A percentile compares a stretch with the other conserved stretches of the same genome.
Conservation (phyloP, 2,113 vertebrate species). For the Hoplias malabaricus region DNA sequence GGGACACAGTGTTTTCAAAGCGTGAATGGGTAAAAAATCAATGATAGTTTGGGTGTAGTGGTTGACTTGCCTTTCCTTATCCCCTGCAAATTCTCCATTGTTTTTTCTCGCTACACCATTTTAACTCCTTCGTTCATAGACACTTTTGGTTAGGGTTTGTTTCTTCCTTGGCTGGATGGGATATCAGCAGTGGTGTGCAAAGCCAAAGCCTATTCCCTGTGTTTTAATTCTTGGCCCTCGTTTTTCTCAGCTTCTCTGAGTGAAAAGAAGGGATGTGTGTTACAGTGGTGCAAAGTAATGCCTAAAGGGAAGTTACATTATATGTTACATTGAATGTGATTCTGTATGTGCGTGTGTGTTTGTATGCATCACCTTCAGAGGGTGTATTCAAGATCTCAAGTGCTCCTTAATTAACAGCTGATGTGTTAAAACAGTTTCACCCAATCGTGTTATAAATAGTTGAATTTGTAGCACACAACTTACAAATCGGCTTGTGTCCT, state of each 20-base stretch:
- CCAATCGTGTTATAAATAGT: background rate
- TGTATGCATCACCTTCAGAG: constrained; percentile 24
- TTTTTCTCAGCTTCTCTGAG: background rate
- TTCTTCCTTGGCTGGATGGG: background rate
- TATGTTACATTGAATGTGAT: background rate
- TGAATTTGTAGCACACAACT: background rate
- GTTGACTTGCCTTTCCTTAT: background rate
- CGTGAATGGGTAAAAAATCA: background rate
- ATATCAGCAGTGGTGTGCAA: background rate
- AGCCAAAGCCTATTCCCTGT: background rate
- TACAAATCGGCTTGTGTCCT: background rate
- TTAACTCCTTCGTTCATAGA: background rate
- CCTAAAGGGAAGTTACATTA: no score
- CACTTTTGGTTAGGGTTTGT: background rate
- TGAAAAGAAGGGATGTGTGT: background rate
- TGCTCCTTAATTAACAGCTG: constrained; percentile 35
- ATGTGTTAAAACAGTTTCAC: background rate
- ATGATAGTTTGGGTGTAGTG: background rate
- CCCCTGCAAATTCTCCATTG: background rate
- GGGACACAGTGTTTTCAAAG: constrained; percentile 9
- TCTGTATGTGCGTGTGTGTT: background rate
- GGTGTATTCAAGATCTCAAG: constrained; percentile 3
- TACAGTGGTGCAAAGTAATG: background rate
- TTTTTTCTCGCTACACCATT: background rate
- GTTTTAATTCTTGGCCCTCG: background rate